These are phyloP conservation scores for Nephrotoma appendiculata DNA, from an alignment of 2,888 invertebrate species.

Conservation along the genomic window DNA sequence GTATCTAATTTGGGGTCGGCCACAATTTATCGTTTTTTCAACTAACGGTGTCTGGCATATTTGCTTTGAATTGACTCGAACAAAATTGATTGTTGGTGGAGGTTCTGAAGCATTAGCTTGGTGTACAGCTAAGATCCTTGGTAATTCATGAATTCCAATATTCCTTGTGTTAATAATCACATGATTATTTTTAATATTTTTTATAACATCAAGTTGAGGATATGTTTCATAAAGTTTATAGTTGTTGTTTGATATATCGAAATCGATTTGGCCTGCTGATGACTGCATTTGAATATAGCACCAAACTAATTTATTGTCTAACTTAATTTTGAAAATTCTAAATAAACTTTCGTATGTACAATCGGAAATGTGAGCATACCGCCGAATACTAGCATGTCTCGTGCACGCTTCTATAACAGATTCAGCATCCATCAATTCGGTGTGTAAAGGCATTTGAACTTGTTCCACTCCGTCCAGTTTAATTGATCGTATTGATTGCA, in stretches of 20 bases:
- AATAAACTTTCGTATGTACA: neutral
- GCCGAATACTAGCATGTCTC: neutral
- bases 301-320: neutral
- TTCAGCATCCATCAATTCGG: neutral
- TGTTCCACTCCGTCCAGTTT: neutral
- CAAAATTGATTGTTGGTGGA: neutral
- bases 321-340: neutral
- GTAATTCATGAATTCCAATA: neutral
- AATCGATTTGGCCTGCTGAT: neutral
- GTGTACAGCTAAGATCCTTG: neutral
- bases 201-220: neutral
- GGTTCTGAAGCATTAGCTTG: neutral
- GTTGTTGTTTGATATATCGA: neutral
- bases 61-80: neutral
- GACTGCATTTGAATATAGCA: neutral
- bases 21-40: neutral
- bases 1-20: neutral
- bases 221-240: neutral
- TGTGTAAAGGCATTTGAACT: neutral
- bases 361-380: neutral
- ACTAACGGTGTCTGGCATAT: neutral
- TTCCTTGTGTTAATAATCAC: neutral
- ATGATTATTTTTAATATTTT: neutral
- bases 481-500: neutral
- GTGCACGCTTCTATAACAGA: neutral